phyloP scores from a whole-genome alignment of 1,140 invertebrate genomes.

The Drosophila erecta region DNA sequence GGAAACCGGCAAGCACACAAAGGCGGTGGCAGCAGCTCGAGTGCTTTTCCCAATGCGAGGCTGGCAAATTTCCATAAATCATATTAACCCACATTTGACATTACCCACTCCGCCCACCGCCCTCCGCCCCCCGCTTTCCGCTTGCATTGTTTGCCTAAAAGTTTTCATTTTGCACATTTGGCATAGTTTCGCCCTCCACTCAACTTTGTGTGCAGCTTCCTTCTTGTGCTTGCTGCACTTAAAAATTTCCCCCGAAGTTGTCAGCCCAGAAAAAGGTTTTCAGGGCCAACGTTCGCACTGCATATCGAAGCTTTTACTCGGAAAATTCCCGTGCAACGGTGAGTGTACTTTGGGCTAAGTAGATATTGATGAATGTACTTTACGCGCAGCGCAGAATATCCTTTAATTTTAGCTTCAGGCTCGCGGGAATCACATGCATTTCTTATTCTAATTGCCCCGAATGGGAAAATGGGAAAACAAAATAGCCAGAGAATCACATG shows the following conservation, averaged over 20 bases:
- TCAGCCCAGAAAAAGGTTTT: conserved; percentile 2
- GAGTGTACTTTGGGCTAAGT: conserved; percentile 32
- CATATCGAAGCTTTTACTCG: conserved; percentile 19
- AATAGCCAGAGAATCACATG: conserved; percentile 29
- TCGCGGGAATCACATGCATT: conserved; percentile 11
- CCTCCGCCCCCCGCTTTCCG: neutral
- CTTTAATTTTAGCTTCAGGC: neutral
- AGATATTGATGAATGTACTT: conserved; percentile 33
- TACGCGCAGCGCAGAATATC: conserved; percentile 11
- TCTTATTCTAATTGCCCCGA: conserved; percentile 46
- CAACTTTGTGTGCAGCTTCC: conserved; percentile 25
- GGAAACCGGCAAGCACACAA: conserved; percentile 50
- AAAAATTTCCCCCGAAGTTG: conserved; percentile 12
- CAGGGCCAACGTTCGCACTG: conserved; percentile 24
- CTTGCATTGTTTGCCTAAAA: conserved; percentile 48
- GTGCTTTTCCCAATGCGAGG: conserved; percentile 55
- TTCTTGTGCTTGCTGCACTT: conserved; percentile 28
- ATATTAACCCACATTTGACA: conserved; percentile 72
- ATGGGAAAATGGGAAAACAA: neutral
- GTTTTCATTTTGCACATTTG: conserved; percentile 54
- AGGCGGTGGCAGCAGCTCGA: conserved; percentile 25
- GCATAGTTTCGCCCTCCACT: conserved; percentile 33
- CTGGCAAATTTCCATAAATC: conserved; percentile 75
- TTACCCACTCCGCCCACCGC: conserved; percentile 6
- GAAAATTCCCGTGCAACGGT: neutral